Evolutionary conservation across 2,113 vertebrate species (phyloP).

Genomic region (Calidris pygmaea): DNA sequence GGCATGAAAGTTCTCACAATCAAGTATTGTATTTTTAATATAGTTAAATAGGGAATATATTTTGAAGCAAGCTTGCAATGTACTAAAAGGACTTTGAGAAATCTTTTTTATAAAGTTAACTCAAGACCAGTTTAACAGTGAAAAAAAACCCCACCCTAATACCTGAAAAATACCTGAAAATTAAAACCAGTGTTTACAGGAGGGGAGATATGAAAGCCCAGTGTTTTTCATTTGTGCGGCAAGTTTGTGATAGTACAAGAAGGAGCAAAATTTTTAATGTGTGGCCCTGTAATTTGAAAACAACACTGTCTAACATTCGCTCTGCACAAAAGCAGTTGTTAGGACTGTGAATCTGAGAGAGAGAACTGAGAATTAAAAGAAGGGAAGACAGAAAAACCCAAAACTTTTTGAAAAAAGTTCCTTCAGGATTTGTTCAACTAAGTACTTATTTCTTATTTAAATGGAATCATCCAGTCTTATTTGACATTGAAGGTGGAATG

Average conservation of each 20-base stretch:
- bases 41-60: neutral
- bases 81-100: neutral
- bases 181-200: neutral
- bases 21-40: conserved; percentile 30
- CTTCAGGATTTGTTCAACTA: neutral
- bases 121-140: neutral
- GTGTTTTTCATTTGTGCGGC: neutral
- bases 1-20: neutral
- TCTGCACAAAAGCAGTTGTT: neutral
- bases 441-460: neutral
- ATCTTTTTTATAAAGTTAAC: neutral
- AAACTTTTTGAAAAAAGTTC: neutral
- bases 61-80: neutral
- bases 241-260: neutral
- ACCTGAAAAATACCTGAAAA: neutral
- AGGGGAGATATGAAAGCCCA: neutral
- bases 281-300: neutral
- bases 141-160: accelerated
- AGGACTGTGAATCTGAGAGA: neutral
- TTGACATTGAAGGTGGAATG: neutral
- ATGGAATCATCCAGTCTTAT: neutral
- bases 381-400: neutral
- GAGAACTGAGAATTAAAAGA: neutral
- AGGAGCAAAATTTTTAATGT: neutral
- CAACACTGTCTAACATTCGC: neutral